Base-by-base conservation (phyloP, 2,888 invertebrate genomes). In the Aplocera efformata region DNA sequence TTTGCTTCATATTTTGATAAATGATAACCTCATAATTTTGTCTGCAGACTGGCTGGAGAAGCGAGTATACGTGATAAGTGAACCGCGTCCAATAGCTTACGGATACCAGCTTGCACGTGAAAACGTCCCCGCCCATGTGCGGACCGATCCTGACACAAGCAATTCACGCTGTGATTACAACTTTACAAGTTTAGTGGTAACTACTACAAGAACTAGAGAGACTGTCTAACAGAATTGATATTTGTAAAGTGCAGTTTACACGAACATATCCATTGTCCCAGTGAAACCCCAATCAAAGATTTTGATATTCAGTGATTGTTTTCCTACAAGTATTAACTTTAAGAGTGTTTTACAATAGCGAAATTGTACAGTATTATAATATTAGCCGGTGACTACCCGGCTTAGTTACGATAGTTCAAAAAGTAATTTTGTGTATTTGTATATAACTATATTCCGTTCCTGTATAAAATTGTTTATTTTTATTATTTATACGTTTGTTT, bases 41-140 rank as follows among this genome's bases (percentile, higher is more conserved):
- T 73, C 92, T 92, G 46, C 92, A 96, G 96, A 93, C 94, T 82
- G 94, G 96, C 72, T 96, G 96, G 96, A 92, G 96, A 89, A 94
- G 95, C 72, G 96, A 96, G 88, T 96, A 96, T 88, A 95, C 96
- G 94, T 96, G 96, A 96, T 95, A 93, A 91, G 90, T 83, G 77
- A 76, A 75, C 68, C 65, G 62, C 65, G 68, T 58, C 55, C 60
- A 48, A 54, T 63, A 72, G 63, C 67, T 39, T 9, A 10, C 32
- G 42, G 37, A 37, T 31, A 39, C 28, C 41, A 41, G n/a, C 28
- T 6, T 1, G 34, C 36, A 20, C 42, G 43, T 8, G 30, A 21
- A 5, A 13, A 33, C 39, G 42, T 43, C 37, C 37, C 13, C 33
- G 32, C 32, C 32, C 10, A 23, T 8, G 20, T 28, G 41, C 47